phyloP scores from a whole-genome alignment of 2,113 vertebrate species.

The Hirundichthys speculiger region DNA sequence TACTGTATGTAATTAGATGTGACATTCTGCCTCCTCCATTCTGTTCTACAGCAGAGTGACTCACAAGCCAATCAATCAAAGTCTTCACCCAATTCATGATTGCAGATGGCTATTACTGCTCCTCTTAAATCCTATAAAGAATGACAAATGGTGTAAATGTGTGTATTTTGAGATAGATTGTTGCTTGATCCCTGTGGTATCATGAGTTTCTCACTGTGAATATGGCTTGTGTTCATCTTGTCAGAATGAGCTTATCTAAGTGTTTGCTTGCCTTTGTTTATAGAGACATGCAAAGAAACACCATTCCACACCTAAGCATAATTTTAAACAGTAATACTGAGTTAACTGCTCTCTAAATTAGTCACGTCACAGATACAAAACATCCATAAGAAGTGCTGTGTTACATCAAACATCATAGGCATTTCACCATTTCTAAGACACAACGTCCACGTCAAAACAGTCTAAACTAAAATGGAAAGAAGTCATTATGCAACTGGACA shows the following conservation, averaged over 20 bases:
- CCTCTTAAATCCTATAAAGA: neutral
- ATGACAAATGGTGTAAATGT: neutral
- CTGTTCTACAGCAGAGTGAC: conserved; percentile 47
- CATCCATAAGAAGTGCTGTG: too few relatives aligned
- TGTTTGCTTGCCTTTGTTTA: conserved; percentile 13
- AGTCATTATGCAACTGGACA: conserved; percentile 15
- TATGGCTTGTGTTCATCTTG: neutral
- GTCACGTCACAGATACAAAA: neutral
- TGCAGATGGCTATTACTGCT: conserved; percentile 39
- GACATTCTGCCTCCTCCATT: conserved; percentile 62
- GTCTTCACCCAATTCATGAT: conserved; percentile 30
- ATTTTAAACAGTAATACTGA: conserved; percentile 23
- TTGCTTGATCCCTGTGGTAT: neutral
- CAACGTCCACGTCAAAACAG: neutral
- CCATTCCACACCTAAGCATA: conserved; percentile 19
- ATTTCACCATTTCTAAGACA: neutral
- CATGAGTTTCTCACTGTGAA: neutral
- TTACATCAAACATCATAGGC: neutral
- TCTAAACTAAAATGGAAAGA: conserved; percentile 4
- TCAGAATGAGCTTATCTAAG: conserved; percentile 27
- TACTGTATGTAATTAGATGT: conserved; percentile 63
- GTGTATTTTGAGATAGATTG: neutral
- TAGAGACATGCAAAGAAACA: conserved; percentile 10
- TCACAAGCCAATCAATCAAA: conserved; percentile 65
- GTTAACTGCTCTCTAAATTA: conserved; percentile 2